These are phyloP conservation scores for Circaetus gallicus DNA, from an alignment of 2,113 vertebrate species.

Conservation along the genomic window DNA sequence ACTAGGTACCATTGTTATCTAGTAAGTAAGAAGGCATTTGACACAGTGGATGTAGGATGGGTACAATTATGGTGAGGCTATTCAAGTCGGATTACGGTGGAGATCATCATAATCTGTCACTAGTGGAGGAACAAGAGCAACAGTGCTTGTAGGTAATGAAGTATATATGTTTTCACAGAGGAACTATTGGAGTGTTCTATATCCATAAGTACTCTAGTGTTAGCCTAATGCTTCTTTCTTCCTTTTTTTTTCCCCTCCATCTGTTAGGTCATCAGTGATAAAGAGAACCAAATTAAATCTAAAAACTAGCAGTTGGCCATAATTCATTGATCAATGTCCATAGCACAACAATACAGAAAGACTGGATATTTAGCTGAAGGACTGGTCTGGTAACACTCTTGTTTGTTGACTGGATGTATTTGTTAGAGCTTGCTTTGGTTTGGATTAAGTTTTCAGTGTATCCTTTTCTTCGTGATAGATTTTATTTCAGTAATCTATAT, in stretches of 20 bases:
- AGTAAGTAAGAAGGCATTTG: not conserved
- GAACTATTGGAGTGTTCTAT: not conserved
- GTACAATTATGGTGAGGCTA: not conserved
- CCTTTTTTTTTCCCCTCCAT: accelerated
- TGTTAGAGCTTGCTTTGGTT: not conserved
- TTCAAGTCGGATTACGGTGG: not conserved
- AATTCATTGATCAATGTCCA: not conserved
- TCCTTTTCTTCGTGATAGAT: not conserved
- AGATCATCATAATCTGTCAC: not conserved
- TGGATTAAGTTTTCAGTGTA: not conserved
- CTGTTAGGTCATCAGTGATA: not conserved
- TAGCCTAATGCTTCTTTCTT: not conserved
- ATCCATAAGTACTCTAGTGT: not conserved
- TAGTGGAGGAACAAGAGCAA: not conserved
- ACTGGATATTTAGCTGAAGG: not conserved
- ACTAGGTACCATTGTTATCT: not conserved
- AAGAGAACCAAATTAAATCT: not conserved
- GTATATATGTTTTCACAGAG: not conserved
- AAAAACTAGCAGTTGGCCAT: not conserved
- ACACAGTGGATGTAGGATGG: not conserved
- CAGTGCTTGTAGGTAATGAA: not conserved
- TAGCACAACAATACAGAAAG: not conserved
- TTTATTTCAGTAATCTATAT: not conserved
- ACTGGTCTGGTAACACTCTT: not conserved
- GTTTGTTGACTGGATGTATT: not conserved